A percentile compares a stretch with the other conserved stretches of the same genome.
phyloP scores from a whole-genome alignment of 2,113 vertebrate species.

The Oryzias javanicus region DNA sequence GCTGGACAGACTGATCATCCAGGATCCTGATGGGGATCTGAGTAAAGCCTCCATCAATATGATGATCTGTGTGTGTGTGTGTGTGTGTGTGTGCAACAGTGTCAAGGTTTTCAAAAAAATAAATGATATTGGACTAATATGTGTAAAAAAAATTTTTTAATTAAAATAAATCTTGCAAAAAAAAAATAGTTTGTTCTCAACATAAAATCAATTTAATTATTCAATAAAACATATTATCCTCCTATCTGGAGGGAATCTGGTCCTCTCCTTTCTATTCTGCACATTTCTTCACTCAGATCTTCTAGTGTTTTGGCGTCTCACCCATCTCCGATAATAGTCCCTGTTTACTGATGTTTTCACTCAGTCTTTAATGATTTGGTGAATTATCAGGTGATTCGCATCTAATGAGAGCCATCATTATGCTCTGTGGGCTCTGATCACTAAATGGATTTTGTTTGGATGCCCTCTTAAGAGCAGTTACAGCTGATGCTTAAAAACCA shows the following conservation, averaged over 20 bases:
- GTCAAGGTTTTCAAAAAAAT: background rate
- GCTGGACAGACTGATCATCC: conserved; percentile 29
- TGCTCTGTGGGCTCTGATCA: conserved; percentile 32
- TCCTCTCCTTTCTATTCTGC: conserved; percentile 37
- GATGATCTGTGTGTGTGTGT: conserved; percentile 26
- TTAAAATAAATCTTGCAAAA: background rate
- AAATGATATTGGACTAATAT: too few species aligned
- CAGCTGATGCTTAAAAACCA: conserved; percentile 9
- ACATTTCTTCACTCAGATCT: conserved; percentile 23
- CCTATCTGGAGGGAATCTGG: background rate
- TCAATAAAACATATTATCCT: background rate
- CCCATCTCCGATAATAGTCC: conserved; percentile 24
- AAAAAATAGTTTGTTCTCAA: background rate
- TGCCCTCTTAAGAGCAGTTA: conserved; percentile 11
- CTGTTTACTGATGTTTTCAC: conserved; percentile 16
- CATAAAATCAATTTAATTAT: conserved; percentile 6
- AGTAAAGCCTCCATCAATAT: conserved; percentile 20
- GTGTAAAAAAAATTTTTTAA: background rate
- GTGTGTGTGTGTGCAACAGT: conserved; percentile 32
- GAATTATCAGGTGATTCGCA: conserved; percentile 24
- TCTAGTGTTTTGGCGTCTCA: conserved; percentile 16
- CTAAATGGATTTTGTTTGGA: conserved; percentile 30
- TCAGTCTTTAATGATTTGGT: conserved; percentile 14
- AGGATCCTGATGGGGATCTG: conserved; percentile 31
- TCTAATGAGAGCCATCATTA: conserved; percentile 40